Evolutionary conservation across 2,888 invertebrate genomes (phyloP).

Genomic region (Amphipyra berbera): DNA sequence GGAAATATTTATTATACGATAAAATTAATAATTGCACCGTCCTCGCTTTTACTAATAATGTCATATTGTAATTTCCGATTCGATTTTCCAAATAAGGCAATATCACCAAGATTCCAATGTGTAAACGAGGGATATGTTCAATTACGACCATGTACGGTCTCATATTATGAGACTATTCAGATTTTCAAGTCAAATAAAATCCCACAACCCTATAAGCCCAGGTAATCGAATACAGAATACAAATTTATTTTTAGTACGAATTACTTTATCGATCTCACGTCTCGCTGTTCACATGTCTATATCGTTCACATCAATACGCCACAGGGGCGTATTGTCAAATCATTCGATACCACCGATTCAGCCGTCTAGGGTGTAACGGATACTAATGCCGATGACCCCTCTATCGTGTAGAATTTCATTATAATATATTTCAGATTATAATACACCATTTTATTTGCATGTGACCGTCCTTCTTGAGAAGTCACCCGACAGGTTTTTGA

Average conservation of each 20-base stretch:
- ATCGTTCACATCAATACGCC: constrained; percentile 47
- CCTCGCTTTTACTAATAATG: constrained; percentile 2
- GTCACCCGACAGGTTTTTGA: constrained; percentile 40
- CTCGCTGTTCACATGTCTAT: constrained; percentile 52
- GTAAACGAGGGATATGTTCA: not conserved
- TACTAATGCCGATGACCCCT: constrained; percentile 55
- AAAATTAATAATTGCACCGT: not conserved
- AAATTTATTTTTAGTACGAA: constrained; percentile 37
- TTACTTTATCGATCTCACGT: constrained; percentile 50
- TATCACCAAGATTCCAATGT: not conserved
- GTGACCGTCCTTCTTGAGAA: constrained; percentile 32
- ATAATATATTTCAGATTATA: constrained; percentile 49
- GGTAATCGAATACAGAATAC: constrained; percentile 43
- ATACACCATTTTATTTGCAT: constrained; percentile 48
- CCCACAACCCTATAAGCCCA: constrained; percentile 7
- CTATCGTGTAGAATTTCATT: constrained; percentile 56
- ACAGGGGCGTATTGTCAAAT: constrained; percentile 52
- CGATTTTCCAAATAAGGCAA: not conserved
- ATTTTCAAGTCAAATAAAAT: constrained; percentile 1
- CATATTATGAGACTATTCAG: not conserved
- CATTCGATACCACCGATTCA: constrained; percentile 45
- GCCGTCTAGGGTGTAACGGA: constrained; percentile 52
- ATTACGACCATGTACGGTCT: not conserved
- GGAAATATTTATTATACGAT: not conserved
- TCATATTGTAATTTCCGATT: constrained; percentile 1